Evolutionary conservation across 2,113 vertebrate genomes (phyloP).

Genomic region (Thalassoma bifasciatum): DNA sequence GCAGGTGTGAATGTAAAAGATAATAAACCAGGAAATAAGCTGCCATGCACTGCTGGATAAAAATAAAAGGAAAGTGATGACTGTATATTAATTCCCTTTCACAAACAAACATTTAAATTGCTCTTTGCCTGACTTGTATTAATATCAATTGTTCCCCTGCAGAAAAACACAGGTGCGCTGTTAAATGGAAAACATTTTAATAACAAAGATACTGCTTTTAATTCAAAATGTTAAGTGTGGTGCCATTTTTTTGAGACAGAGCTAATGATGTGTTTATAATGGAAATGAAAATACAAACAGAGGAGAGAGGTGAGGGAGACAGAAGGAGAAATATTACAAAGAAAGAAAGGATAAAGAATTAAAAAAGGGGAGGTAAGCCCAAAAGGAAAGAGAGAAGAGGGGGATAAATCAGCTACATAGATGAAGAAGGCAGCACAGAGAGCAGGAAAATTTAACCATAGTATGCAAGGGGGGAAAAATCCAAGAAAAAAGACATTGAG

Average conservation of each 20-base stretch:
- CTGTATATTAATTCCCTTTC: constrained; percentile 29
- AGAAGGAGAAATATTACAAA: not conserved
- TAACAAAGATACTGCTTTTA: constrained; percentile 47
- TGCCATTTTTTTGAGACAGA: constrained; percentile 14
- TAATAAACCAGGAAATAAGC: not conserved
- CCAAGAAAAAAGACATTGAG: constrained; percentile 3
- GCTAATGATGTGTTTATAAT: constrained; percentile 50
- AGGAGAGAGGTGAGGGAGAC: constrained; percentile 4
- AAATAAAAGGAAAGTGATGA: not conserved
- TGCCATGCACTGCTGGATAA: not conserved
- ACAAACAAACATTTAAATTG: constrained; percentile 30
- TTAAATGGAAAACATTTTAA: constrained; percentile 39
- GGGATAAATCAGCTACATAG: not conserved
- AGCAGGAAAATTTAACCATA: not conserved
- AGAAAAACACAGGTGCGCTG: not conserved
- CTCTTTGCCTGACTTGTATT: constrained; percentile 14
- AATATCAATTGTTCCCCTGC: not conserved
- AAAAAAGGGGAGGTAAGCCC: not conserved
- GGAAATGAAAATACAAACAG: constrained; percentile 40
- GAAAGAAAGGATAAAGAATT: not conserved
- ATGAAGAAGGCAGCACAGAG: not conserved
- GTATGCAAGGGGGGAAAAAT: not conserved
- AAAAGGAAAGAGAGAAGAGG: not conserved
- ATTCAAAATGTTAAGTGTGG: constrained; percentile 46
- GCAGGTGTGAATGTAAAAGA: not conserved